Base-by-base conservation (phyloP, 2,113 vertebrate genomes). In the Nesospiza acunhae region DNA sequence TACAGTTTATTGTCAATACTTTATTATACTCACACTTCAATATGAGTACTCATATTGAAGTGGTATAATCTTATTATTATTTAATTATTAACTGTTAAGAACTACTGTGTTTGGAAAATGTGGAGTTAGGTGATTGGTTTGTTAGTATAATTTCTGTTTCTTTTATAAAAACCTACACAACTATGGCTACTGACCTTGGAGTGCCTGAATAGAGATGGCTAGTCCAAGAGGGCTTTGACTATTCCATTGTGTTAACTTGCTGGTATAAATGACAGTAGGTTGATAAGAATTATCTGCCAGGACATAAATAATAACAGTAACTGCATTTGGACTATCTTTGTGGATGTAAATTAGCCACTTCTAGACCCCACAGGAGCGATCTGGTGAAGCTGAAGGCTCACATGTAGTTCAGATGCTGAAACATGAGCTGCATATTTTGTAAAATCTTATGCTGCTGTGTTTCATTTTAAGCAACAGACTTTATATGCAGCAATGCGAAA, bases 41-140 rank as follows among this genome's bases (percentile, higher is more conserved):
- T 72, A 55, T 4, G 7, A 93, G 66, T 91, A 72, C 22, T 90
- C 9, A 0, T 89, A 35, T 56, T 96, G 70, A 89, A 92, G 39
- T 89, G 30, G 28, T 89, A 39, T 46, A 15, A 53, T 69, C 1
- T 62, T 75, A 37, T 56, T 83, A 42, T 59, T 86, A 77, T 89
- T 80, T 44, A 84, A 78, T 82, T 81, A 73, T 76, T 23, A 22
- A 79, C 53, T 87, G 64, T 60, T 90, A 37, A 56, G 60, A 96
- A 89, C 94, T 96, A 55, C 90, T 95, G 80, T 92, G 64, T 87
- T 96, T 87, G 84, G 67, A 83, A 89, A 84, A 73, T 53, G 39
- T 41, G 30, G 79, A 46, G 30, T 91, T 64, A 76, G 44, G 18
- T 66, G 69, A 20, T 64, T 81, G 82, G 41, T 68, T 91, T 50